Evolutionary conservation across 1,140 invertebrate genomes (phyloP).

Genomic region (Chelonus insularis): DNA sequence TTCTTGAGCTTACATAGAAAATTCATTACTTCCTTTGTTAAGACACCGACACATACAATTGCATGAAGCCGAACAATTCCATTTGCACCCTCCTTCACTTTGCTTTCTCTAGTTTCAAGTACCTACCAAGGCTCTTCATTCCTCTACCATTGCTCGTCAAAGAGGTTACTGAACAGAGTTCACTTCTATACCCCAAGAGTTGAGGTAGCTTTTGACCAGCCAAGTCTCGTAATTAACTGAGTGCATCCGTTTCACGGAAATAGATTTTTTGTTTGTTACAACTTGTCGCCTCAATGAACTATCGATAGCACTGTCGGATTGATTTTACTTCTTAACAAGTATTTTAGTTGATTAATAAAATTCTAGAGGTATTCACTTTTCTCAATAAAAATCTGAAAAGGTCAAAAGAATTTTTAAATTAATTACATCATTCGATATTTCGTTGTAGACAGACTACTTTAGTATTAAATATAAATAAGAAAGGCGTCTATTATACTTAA

Average conservation of each 20-base stretch:
- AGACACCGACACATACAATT: constrained; percentile 2
- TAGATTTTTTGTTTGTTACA: neutral
- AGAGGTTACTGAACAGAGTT: constrained; percentile 19
- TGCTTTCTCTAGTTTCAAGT: constrained; percentile 23
- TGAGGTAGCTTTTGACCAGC: constrained; percentile 5
- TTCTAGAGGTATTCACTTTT: too few species aligned
- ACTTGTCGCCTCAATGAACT: constrained; percentile 4
- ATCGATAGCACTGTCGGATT: neutral
- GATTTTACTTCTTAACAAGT: neutral
- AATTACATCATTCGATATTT: too few species aligned
- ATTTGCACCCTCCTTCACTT: constrained; percentile 11
- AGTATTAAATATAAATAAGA: too few species aligned
- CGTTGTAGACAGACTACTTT: too few species aligned
- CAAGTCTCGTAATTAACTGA: constrained; percentile 28
- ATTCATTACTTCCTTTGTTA: constrained; percentile 8
- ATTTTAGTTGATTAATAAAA: neutral
- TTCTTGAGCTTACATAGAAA: constrained; percentile 1
- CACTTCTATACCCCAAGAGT: neutral
- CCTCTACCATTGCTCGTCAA: constrained; percentile 9
- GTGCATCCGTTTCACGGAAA: constrained; percentile 18
- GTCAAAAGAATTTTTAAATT: too few species aligned
- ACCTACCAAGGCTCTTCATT: neutral
- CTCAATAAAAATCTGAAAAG: too few species aligned
- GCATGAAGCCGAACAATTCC: constrained; percentile 12
- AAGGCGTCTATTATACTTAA: too few species aligned